Base-by-base conservation (phyloP, 1,140 invertebrate species). In the Drosophila albomicans region DNA sequence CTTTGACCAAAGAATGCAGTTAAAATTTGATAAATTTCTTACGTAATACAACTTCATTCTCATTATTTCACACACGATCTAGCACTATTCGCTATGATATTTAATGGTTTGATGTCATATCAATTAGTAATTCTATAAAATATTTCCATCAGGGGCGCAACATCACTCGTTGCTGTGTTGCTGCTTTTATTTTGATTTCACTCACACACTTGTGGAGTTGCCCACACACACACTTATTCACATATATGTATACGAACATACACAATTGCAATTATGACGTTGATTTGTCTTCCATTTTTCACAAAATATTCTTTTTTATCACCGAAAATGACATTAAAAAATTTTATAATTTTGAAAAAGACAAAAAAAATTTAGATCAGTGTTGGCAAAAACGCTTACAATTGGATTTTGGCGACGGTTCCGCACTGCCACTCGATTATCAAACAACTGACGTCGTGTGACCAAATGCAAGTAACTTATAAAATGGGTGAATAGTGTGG, bases 141-240 rank as follows among this genome's bases (percentile, higher is more conserved):
- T 81, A 81, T 54, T 84, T 84, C 85, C 84, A 88, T 88, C 80
- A 88, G 84, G 84, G 81, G 84, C 63, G 75, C 66, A 38, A 56
- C 68, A 67, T 63, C 45, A 28, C 38, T 76, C 57, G 48, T 77
- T 69, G 54, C 56, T 79, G 41, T 25, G 20, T 25, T 25, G 20
- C 20, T 76, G 52, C 25, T 76, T 77, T 88, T 89, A 89, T 88
- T 88, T 88, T 89, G 85, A 89, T 86, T 80, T 89, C 72, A 75
- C 78, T 75, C 80, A 67, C 84, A 87, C 84, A 88, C 84, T 88
- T 88, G 84, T 88, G 84, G 84, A 88, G 84, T 84, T 80, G 45
- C 57, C 59, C 35, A 45, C 59, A 15, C 41, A 59, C 69, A 45
- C 63, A 46, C n/a, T 25, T 8, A 16, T 13, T 49, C 41, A 52